These are phyloP conservation scores for Zosterops japonicus DNA, from an alignment of 2,113 vertebrate species.

Conservation along the genomic window DNA sequence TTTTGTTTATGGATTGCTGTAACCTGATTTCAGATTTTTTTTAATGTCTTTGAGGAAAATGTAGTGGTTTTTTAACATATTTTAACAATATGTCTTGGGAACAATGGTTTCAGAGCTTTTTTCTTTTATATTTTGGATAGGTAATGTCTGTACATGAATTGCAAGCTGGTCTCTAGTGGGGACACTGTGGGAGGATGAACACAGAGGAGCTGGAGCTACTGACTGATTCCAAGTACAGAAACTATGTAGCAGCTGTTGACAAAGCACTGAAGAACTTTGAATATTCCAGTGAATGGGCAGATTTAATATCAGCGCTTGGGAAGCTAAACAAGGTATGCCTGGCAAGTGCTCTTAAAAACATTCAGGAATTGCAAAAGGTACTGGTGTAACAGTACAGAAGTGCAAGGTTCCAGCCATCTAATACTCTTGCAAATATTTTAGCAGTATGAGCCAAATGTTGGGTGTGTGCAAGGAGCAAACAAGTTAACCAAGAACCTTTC, in stretches of 20 bases:
- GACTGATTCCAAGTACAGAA: constrained; percentile 97
- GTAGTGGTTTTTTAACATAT: not conserved
- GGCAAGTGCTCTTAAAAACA: not conserved
- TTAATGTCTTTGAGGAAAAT: not conserved
- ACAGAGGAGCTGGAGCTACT: constrained; percentile 96
- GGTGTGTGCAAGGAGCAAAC: not conserved
- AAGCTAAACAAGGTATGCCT: constrained; percentile 94
- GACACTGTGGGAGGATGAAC: constrained; percentile 93
- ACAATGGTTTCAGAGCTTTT: not conserved
- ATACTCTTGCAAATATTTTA: not conserved
- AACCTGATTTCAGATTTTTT: not conserved
- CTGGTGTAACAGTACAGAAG: not conserved
- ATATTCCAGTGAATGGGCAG: constrained; percentile 99
- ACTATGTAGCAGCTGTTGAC: constrained; percentile 97
- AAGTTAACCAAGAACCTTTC: not conserved
- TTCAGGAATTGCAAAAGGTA: not conserved
- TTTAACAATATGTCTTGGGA: not conserved
- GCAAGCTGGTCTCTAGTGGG: constrained; percentile 78
- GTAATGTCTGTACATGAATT: constrained; percentile 84
- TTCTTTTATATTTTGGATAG: constrained; percentile 59
- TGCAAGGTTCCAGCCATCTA: not conserved
- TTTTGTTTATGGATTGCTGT: not conserved
- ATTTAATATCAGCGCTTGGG: constrained; percentile 96
- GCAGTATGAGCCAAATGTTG: not conserved
- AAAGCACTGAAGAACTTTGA: constrained; percentile 99